Evolutionary conservation across 2,113 vertebrate species (phyloP), one percentile per base, ranked within the genome.

Genomic region (Strigops habroptila): DNA sequence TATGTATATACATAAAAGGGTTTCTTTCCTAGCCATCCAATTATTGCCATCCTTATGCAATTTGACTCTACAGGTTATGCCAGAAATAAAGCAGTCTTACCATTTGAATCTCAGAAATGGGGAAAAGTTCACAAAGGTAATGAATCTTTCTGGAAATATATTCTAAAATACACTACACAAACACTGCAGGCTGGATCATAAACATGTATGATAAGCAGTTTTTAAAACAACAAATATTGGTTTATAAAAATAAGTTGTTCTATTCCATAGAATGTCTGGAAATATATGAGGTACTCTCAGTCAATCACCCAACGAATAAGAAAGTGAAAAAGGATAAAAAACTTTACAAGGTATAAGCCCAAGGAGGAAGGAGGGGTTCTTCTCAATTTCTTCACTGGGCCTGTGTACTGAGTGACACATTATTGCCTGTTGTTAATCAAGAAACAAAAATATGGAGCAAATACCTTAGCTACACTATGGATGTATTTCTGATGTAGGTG

Each of bases 391-490:
- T 92, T 91, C 28, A 78, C 12, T 33, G 15, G 17, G 13, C 8
- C 16, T 43, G 2, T 48, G 14, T 63, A 55, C 3, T 25, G 28
- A 82, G 6, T 71, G 19, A 46, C 8, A 41, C 8, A 24, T 3
- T 76, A 31, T 14, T 75, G 77, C 5, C 24, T 57, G 14, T 44
- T 57, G 14, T 44, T 53, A 57, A 62, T 41, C 51, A 78, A 63
- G 28, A 17, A 68, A 78, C 1, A 86, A 75, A 83, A 77, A 37
- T 31, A 70, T 2, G 8, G 30, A 62, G 51, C 5, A 52, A 63
- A 28, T 19, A 46, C 1, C 13, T 81, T 70, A 7, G 4, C 7
- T 86, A 37, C 28, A 25, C 13, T 33, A 46, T 0, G 0, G 5
- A 44, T 49, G 4, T 28, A 7, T 12, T 33, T 77, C 49, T 39